phyloP scores from a whole-genome alignment of 2,888 invertebrate genomes.

The Beris morrisii region DNA sequence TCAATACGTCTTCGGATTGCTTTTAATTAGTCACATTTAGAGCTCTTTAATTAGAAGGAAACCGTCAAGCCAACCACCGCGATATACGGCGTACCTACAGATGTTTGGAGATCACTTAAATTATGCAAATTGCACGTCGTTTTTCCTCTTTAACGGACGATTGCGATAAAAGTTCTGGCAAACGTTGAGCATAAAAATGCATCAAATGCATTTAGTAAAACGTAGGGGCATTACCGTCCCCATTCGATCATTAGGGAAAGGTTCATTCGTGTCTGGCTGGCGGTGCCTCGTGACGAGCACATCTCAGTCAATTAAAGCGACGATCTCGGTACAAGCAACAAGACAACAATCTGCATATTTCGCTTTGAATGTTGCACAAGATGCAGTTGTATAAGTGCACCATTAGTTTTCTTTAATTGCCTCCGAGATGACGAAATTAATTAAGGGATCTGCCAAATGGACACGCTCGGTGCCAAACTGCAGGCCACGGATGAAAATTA shows the following conservation, averaged over 20 bases:
- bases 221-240: not conserved
- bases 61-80: not conserved
- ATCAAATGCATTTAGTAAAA: conserved; percentile 13
- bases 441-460: conserved; percentile 30
- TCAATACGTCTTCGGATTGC: not conserved
- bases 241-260: conserved; percentile 11
- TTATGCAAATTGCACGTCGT: conserved; percentile 31
- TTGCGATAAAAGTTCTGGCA: conserved; percentile 36
- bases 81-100: not conserved
- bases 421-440: conserved; percentile 25
- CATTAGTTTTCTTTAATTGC: conserved; percentile 31
- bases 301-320: conserved; percentile 20
- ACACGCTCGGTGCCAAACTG: conserved; percentile 17
- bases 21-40: conserved; percentile 14
- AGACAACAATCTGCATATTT: not conserved
- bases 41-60: conserved; percentile 15
- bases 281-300: conserved; percentile 21
- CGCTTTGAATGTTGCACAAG: not conserved
- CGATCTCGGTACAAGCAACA: not conserved
- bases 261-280: conserved; percentile 25
- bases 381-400: conserved; percentile 5
- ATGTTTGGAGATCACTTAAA: conserved; percentile 17
- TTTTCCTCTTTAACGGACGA: conserved; percentile 35
- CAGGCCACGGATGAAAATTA: conserved; percentile 22
- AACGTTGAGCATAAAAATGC: conserved; percentile 20